Base-by-base conservation (phyloP, 2,797 vertebrate species). In the Tokudaia muenninki region DNA sequence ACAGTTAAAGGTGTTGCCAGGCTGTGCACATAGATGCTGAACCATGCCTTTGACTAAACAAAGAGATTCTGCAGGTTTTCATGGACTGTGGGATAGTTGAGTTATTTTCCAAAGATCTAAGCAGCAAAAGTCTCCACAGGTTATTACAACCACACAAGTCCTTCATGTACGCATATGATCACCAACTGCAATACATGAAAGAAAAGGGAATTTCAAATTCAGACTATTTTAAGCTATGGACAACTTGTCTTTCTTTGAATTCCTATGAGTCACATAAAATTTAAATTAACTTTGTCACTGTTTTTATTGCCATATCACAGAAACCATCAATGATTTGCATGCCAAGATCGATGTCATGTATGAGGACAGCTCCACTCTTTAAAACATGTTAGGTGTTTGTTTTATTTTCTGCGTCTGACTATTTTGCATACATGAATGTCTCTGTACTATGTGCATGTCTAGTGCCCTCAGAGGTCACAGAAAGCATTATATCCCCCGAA, bases 171-270 rank as follows among this genome's bases (percentile, higher is more conserved):
- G 24, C 13, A 34, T 59, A 75, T 75, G 77, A 90, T 81, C 37
- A 16, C 61, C 34, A 65, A 37, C 2, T 41, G 7, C 31, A 72
- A 88, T 65, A 52, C 80, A 52, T 41, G 31, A 86, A 94, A 80
- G 44, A n/a, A 90, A 94, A 87, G 34, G 21, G 29, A 83, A 89
- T 84, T 82, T 59, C 26, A 92, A 65, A 47, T 84, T 21, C 75
- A 92, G 96, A 80, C 31, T 83, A 74, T 65, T 70, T 89, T 26
- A 59, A 52, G 75, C 47, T 70, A 88, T 41, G 31, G 12, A 80
- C 47, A 91, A n/a, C 61, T 72, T 82, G 65, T 95, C 78, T 50
- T 65, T 67, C 81, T 72, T 57, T 57, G 75, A 16, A 50, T 90
- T 9, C 77, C 55, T 84, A 50, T 80, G 12, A 77, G 47, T 50